These are phyloP conservation scores for Entelurus aequoreus DNA, from an alignment of 2,113 vertebrate species.

Conservation along the genomic window DNA sequence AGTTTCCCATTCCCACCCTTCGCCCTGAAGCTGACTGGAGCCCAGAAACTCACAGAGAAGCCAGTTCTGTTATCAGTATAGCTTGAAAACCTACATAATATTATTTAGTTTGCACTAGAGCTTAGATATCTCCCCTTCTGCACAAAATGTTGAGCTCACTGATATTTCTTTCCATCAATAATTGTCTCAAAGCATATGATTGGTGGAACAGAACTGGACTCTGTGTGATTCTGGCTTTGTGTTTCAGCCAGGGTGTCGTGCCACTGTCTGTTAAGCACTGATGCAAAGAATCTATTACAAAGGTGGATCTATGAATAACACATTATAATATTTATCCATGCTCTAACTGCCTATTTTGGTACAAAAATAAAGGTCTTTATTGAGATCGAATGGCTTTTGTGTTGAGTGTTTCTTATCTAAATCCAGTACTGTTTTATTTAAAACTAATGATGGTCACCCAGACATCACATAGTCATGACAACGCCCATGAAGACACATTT, in stretches of 20 bases:
- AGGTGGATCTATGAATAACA: constrained; percentile 84
- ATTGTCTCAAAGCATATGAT: constrained; percentile 13
- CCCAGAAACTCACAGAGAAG: constrained; percentile 37
- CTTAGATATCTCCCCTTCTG: constrained; percentile 27
- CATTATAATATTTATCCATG: constrained; percentile 89
- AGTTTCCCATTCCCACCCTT: constrained; percentile 26
- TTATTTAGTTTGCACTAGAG: constrained; percentile 19
- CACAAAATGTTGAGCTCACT: constrained; percentile 28
- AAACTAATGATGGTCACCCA: no score
- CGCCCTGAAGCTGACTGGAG: constrained; percentile 50
- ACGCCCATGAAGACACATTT: no score
- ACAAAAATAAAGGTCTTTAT: constrained; percentile 87
- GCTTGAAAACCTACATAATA: constrained; percentile 11
- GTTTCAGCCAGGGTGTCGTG: constrained; percentile 44
- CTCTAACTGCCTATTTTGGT: constrained; percentile 99
- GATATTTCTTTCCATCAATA: constrained; percentile 1
- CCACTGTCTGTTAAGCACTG: constrained; percentile 69
- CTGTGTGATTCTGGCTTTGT: constrained; percentile 49
- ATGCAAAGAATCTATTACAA: constrained; percentile 80
- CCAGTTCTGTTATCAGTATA: constrained; percentile 17
- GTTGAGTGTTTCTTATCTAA: constrained; percentile 38
- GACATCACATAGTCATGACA: no score
- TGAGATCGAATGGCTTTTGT: constrained; percentile 75
- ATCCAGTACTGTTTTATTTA: background rate
- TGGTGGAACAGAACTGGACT: constrained; percentile 35